These are phyloP conservation scores for Papilio aristodemus DNA, from an alignment of 1,140 invertebrate genomes.

Conservation along the genomic window DNA sequence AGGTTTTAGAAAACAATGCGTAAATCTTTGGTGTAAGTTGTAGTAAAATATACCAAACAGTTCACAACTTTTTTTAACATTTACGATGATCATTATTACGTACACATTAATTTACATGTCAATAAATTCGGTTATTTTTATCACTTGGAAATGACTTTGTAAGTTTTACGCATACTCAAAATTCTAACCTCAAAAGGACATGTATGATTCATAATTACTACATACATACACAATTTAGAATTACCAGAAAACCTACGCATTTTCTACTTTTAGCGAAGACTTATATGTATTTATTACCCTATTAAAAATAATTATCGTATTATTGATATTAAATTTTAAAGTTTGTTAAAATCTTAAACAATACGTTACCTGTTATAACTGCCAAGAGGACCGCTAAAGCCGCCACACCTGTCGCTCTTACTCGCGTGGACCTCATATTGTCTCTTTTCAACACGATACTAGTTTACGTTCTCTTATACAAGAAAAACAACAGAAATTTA, in stretches of 20 bases:
- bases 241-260: slow-evolving; percentile 41
- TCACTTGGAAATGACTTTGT: neutral
- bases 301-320: neutral
- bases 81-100: too few species aligned
- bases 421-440: slow-evolving; percentile 66
- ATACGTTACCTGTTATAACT: slow-evolving; percentile 70
- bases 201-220: slow-evolving; percentile 49
- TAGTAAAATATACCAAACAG: too few species aligned
- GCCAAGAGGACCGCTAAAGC: slow-evolving; percentile 70
- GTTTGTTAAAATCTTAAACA: slow-evolving; percentile 40
- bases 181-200: slow-evolving; percentile 51
- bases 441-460: slow-evolving; percentile 70
- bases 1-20: too few species aligned
- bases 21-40: too few species aligned
- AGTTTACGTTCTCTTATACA: slow-evolving; percentile 61
- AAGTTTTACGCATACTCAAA: slow-evolving; percentile 33
- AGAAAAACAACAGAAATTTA: slow-evolving; percentile 67
- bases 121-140: slow-evolving; percentile 27
- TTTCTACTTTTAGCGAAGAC: neutral
- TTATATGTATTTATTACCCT: neutral
- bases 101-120: too few species aligned
- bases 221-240: slow-evolving; percentile 34
- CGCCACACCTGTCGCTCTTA: slow-evolving; percentile 74
- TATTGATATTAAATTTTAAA: slow-evolving; percentile 43
- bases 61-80: too few species aligned